Conservation (phyloP, 2,113 vertebrate genomes). For the Campylorhamphus procurvoides region DNA sequence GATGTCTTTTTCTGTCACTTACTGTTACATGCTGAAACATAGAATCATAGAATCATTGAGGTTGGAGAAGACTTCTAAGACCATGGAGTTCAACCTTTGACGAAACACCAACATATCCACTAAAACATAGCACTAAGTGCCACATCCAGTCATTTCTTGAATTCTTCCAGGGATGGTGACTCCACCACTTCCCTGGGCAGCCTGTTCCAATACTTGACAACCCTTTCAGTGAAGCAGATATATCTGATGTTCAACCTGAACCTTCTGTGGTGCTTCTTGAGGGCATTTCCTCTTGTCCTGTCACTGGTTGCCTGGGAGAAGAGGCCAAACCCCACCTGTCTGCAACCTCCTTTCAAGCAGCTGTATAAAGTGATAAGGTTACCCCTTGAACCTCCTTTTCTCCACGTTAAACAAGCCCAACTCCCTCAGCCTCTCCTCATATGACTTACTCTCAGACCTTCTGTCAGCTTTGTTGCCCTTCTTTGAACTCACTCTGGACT, state of each 20-base stretch:
- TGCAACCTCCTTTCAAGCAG: background rate
- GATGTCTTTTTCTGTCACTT: background rate
- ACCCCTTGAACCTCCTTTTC: background rate
- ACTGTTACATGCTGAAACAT: background rate
- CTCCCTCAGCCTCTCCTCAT: background rate
- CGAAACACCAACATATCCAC: background rate
- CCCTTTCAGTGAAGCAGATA: background rate
- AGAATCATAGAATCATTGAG: background rate
- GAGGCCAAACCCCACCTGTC: background rate
- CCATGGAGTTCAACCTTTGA: background rate
- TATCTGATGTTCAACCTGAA: background rate
- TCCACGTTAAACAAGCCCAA: background rate
- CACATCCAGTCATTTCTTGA: background rate
- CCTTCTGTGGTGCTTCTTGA: rapidly evolving
- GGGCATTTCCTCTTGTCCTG: background rate
- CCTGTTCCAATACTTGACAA: background rate
- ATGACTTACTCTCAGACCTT: background rate
- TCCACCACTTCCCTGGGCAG: background rate
- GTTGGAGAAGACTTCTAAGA: background rate
- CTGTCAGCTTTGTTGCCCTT: background rate
- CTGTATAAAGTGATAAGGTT: background rate
- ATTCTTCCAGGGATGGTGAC: background rate
- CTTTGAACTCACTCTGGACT: background rate
- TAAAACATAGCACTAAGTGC: too few relatives aligned
- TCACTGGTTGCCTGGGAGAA: background rate